A percentile compares a stretch with the other conserved stretches of the same genome.
Conservation (phyloP, 2,797 vertebrate species). For the Eupleurogrammus muticus region DNA sequence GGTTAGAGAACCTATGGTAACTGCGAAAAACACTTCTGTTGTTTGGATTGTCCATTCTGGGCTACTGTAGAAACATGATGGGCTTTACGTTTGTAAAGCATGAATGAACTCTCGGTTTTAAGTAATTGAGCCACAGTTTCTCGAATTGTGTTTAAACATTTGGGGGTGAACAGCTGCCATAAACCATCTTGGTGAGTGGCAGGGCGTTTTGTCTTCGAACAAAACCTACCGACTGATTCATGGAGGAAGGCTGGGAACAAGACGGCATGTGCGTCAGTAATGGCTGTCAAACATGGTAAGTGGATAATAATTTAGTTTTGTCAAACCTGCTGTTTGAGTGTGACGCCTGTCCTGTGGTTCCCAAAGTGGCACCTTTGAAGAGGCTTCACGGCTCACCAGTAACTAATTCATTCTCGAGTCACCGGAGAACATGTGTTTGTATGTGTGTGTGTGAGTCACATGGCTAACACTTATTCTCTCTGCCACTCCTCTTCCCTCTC, state of each 20-base stretch:
- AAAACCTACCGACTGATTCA: constrained; percentile 7
- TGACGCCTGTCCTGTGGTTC: constrained; percentile 24
- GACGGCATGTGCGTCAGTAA: not conserved
- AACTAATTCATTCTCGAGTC: constrained; percentile 54
- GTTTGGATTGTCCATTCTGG: too few species aligned
- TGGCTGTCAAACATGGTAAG: constrained; percentile 5
- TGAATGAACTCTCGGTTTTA: too few species aligned
- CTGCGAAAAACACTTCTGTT: too few species aligned
- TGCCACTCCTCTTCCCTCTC: constrained; percentile 54
- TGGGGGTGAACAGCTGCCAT: not conserved
- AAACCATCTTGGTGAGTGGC: not conserved
- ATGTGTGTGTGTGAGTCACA: constrained; percentile 25
- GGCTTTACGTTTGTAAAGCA: too few species aligned
- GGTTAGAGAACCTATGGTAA: too few species aligned
- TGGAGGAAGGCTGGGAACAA: constrained; percentile 1
- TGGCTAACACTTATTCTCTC: constrained; percentile 55
- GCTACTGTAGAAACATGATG: too few species aligned
- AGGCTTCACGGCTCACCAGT: constrained; percentile 32
- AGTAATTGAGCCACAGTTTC: too few species aligned
- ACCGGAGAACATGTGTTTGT: constrained; percentile 16
- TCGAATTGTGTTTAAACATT: too few species aligned
- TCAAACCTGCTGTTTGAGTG: constrained; percentile 18
- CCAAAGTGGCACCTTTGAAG: constrained; percentile 35
- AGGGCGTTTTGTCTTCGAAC: not conserved
- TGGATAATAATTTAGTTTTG: not conserved